A percentile compares a stretch with the other conserved stretches of the same genome.
Evolutionary conservation across 2,888 invertebrate species (phyloP).

Genomic region (Hydropsyche betteni): DNA sequence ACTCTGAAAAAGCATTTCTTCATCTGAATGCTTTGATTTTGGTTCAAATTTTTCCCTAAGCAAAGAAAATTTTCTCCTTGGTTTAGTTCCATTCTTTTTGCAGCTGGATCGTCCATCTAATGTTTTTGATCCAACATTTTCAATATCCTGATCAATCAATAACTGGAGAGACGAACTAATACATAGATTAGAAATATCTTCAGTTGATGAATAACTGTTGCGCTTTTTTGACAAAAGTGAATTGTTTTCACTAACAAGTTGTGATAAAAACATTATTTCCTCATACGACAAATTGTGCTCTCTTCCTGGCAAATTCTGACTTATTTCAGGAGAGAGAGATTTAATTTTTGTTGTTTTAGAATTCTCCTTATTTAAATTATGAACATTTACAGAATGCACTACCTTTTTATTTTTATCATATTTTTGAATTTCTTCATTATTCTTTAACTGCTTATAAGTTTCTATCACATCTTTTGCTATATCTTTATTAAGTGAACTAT

Average conservation of each 20-base stretch:
- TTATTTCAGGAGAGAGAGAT: conserved; percentile 21
- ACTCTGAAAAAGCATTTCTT: conserved; percentile 62
- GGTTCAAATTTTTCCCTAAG: conserved; percentile 69
- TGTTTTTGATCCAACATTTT: conserved; percentile 54
- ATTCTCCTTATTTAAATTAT: conserved; percentile 42
- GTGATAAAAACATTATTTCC: conserved; percentile 63
- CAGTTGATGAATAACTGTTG: conserved; percentile 56
- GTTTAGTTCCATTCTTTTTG: conserved; percentile 60
- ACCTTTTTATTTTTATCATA: conserved; percentile 47
- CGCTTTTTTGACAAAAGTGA: conserved; percentile 48
- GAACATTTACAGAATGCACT: background rate
- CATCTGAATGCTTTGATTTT: conserved; percentile 62
- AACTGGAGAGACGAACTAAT: conserved; percentile 63
- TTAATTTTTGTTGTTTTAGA: conserved; percentile 55
- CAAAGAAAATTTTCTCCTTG: conserved; percentile 68
- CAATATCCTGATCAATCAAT: conserved; percentile 61
- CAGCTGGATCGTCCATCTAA: conserved; percentile 60
- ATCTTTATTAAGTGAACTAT: background rate
- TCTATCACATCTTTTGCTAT: conserved; percentile 3
- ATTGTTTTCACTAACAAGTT: conserved; percentile 61
- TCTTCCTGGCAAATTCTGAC: conserved; percentile 53
- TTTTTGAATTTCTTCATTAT: conserved; percentile 14
- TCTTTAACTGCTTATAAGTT: conserved; percentile 17
- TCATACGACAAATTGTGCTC: conserved; percentile 60
- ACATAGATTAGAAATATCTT: conserved; percentile 59